These are phyloP conservation scores for Drosophila nigrodunni DNA, from an alignment of 1,140 invertebrate genomes.

Conservation along the genomic window DNA sequence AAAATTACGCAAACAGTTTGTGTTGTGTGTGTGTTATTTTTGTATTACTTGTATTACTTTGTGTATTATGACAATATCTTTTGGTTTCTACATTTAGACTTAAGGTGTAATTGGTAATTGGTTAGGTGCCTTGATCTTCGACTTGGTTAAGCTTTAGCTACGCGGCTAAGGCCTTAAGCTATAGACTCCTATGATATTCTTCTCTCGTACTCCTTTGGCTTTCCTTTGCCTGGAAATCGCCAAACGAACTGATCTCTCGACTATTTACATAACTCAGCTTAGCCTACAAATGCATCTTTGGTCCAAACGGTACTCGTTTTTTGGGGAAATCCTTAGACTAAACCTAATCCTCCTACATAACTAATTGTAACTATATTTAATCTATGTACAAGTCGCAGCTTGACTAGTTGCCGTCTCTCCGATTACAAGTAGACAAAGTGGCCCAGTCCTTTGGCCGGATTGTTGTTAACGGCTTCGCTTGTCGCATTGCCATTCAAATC, in stretches of 20 bases:
- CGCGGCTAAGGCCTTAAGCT: slow-evolving; percentile 65
- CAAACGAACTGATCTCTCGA: not conserved
- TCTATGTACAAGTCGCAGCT: slow-evolving; percentile 35
- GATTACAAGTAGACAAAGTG: slow-evolving; percentile 79
- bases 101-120: slow-evolving; percentile 18
- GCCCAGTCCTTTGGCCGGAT: slow-evolving; percentile 79
- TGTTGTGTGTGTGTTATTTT: slow-evolving; percentile 6
- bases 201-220: not conserved
- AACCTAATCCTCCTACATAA: slow-evolving; percentile 2
- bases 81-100: slow-evolving; percentile 62
- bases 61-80: slow-evolving; percentile 70
- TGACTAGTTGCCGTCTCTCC: not conserved
- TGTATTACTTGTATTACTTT: slow-evolving; percentile 1
- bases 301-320: slow-evolving; percentile 66
- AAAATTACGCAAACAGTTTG: not conserved
- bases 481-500: slow-evolving; percentile 70
- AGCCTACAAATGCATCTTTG: slow-evolving; percentile 80
- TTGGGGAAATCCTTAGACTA: slow-evolving; percentile 26
- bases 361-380: not conserved
- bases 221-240: not conserved
- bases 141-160: slow-evolving; percentile 60
- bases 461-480: slow-evolving; percentile 78
- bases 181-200: slow-evolving; percentile 58
- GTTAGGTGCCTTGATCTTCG: slow-evolving; percentile 38
- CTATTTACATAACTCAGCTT: slow-evolving; percentile 55